These are phyloP conservation scores for Daboia siamensis DNA, from an alignment of 2,113 vertebrate genomes.

Conservation along the genomic window DNA sequence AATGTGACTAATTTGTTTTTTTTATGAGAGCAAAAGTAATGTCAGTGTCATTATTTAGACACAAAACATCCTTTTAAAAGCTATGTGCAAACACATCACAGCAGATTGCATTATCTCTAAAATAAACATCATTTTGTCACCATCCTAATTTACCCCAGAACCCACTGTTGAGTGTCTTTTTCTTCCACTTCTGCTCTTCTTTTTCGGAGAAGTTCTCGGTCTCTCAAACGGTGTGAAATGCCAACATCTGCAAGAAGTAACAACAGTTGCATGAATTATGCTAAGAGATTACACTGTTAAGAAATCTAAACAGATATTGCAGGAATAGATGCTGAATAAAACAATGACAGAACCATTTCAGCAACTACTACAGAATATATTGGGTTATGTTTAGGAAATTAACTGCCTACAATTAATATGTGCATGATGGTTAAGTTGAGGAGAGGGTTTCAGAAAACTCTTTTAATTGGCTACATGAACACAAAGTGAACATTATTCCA, in stretches of 20 bases:
- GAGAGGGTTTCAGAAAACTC: not conserved
- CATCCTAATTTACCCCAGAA: constrained; percentile 76
- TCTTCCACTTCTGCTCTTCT: constrained; percentile 84
- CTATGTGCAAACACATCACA: not conserved
- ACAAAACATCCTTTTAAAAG: not conserved
- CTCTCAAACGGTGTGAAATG: constrained; percentile 72
- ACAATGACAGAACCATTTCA: not conserved
- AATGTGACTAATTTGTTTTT: not conserved
- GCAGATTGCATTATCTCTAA: not conserved
- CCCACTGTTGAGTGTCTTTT: constrained; percentile 81
- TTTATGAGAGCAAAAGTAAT: not conserved
- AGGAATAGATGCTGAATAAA: not conserved
- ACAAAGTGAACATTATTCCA: not conserved
- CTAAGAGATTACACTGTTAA: not conserved
- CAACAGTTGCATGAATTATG: not conserved
- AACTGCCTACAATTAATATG: not conserved
- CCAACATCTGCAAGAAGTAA: constrained; percentile 50
- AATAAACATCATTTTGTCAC: not conserved
- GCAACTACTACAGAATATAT: not conserved
- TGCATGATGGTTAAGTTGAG: not conserved
- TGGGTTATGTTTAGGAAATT: not conserved
- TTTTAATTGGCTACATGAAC: not conserved
- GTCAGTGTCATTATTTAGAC: not conserved
- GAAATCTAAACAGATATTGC: not conserved
- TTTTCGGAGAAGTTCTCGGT: constrained; percentile 84